These are phyloP conservation scores for Oryzias curvinotus DNA, from an alignment of 2,113 vertebrate species.

Conservation along the genomic window DNA sequence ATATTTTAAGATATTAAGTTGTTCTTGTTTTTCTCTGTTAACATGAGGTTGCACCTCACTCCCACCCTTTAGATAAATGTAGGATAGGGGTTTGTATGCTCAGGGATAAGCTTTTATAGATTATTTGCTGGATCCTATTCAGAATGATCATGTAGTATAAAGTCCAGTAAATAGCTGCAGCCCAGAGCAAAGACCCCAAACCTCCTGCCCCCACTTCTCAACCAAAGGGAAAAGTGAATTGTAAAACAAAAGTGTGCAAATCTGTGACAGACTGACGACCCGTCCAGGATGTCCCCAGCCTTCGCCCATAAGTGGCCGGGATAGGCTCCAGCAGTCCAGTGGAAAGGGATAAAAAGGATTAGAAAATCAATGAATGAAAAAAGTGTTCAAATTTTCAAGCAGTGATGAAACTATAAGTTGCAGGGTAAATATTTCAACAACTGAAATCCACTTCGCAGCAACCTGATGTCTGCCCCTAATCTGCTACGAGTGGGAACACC, in stretches of 20 bases:
- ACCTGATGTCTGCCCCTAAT: too few species aligned
- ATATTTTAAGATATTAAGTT: too few species aligned
- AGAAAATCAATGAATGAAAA: too few species aligned
- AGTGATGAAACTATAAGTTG: not conserved
- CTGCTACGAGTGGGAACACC: too few species aligned
- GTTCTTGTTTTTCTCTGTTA: not conserved
- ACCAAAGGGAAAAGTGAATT: not conserved
- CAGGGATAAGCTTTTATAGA: slow-evolving; percentile 23
- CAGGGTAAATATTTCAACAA: not conserved
- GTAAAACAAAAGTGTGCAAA: not conserved
- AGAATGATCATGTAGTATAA: slow-evolving; percentile 19
- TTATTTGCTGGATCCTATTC: slow-evolving; percentile 19
- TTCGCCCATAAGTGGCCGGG: too few species aligned
- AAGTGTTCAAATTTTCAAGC: too few species aligned
- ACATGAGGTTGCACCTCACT: not conserved
- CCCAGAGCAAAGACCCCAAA: not conserved
- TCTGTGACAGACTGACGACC: too few species aligned
- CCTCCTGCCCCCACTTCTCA: not conserved
- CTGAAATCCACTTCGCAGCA: slow-evolving; percentile 33
- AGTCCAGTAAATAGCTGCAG: slow-evolving; percentile 5
- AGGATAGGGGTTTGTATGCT: slow-evolving; percentile 10
- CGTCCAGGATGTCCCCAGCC: too few species aligned
- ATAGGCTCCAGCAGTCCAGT: too few species aligned
- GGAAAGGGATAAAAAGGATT: too few species aligned
- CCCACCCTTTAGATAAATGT: not conserved